Base-by-base conservation (phyloP, 2,888 invertebrate genomes). In the Atethmia centrago region DNA sequence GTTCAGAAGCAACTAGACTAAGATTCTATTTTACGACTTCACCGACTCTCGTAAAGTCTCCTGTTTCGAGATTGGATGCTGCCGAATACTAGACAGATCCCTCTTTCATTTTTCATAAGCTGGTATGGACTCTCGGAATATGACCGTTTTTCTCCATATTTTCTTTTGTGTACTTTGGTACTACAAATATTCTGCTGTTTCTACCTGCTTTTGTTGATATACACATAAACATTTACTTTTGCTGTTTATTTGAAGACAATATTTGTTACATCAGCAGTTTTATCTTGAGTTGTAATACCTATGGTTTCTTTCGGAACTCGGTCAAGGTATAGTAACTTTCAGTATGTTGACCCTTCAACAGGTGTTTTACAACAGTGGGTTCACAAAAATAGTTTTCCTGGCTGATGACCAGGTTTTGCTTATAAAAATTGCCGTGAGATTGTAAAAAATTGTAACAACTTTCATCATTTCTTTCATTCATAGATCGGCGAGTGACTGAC, bases 71-170 rank as follows among this genome's bases (percentile, higher is more conserved):
- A 85, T 88, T 88, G 84, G 69, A 77, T 81, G 76, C 73, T 75
- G 73, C 71, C 56, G 71, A 68, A 65, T 62, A 56, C 19, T 56
- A 74, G 80, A 79, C 67, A 42, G 74, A 70, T 64, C 71, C 62
- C 65, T 66, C 59, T 81, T 83, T 84, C 74, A 86, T 84, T 83
- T 78, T 86, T 80, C 80, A 86, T 72, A 72, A 75, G 71, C 69
- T 56, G 36, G 51, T 76, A 82, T 84, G 64, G 79, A 62, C 67
- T 61, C 55, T 51, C 51, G 36, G 67, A 77, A 74, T 74, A 69
- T 74, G 47, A 68, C 28, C 58, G 62, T 56, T 71, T 69, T 53
- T 65, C 25, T 62, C 49, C 58, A 82, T 74, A 70, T 74, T 45
- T 73, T 42, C 68, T 61, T 78, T 73, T 79, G 72, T 85, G 75